Percentiles rank a stretch among this genome's conserved stretches.
Conservation (phyloP, 2,888 invertebrate genomes). For the Nomada ferruginata region DNA sequence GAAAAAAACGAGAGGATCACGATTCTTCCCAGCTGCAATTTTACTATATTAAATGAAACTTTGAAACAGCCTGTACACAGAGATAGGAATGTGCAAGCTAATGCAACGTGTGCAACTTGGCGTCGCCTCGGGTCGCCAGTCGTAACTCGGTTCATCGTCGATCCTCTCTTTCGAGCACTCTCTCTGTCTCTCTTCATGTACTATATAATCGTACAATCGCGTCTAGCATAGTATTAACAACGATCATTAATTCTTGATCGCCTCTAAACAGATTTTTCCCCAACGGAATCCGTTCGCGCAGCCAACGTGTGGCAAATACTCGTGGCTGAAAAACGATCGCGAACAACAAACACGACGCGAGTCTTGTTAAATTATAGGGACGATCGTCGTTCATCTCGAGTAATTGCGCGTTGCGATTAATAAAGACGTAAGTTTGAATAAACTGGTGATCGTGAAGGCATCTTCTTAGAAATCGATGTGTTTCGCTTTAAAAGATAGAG, state of each 20-base stretch:
- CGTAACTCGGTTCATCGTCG: constrained; percentile 74
- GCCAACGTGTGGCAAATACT: not conserved
- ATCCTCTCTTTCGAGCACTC: constrained; percentile 19
- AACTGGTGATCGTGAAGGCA: not conserved
- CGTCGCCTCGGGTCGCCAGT: constrained; percentile 72
- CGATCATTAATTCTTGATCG: constrained; percentile 59
- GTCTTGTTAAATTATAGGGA: constrained; percentile 2
- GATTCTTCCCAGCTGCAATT: not conserved
- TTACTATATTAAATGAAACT: constrained; percentile 28
- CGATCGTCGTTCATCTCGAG: constrained; percentile 7
- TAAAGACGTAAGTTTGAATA: constrained; percentile 5
- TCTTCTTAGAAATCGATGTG: not conserved
- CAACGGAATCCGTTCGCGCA: constrained; percentile 17
- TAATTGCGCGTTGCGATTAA: constrained; percentile 38
- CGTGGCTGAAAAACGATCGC: constrained; percentile 41
- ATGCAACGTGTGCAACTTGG: constrained; percentile 53
- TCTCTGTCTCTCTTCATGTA: not conserved
- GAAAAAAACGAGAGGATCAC: no score
- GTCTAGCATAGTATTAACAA: constrained; percentile 60
- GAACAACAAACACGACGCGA: constrained; percentile 9
- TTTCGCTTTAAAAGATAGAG: not conserved
- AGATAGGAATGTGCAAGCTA: constrained; percentile 59
- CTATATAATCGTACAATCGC: constrained; percentile 55
- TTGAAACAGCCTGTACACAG: constrained; percentile 50
- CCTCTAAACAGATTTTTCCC: constrained; percentile 50